These are phyloP conservation scores for Oasisia sp. DNA, from an alignment of 2,888 invertebrate genomes.

Conservation along the genomic window DNA sequence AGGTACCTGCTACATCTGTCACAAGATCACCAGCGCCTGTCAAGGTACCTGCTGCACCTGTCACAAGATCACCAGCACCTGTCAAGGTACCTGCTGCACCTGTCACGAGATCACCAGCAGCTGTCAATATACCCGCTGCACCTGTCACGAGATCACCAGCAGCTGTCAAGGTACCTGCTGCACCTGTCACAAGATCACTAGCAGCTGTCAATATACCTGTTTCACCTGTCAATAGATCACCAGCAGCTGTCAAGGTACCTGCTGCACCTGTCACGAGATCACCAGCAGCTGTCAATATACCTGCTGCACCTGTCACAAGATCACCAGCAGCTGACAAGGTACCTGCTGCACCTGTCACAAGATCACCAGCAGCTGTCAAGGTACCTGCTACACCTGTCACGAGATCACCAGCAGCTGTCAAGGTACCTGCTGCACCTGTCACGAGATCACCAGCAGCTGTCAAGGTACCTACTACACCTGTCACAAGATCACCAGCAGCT, in stretches of 20 bases:
- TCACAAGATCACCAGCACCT: too few species aligned
- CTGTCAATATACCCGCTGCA: too few species aligned
- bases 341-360: background rate
- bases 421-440: background rate
- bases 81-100: too few species aligned
- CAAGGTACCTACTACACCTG: background rate
- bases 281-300: background rate
- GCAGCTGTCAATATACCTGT: background rate
- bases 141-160: too few species aligned
- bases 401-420: background rate
- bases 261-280: background rate
- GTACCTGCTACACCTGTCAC: background rate
- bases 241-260: background rate
- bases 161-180: too few species aligned
- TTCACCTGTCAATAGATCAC: background rate
- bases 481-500: background rate
- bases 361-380: background rate
- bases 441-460: background rate
- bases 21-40: too few species aligned
- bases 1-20: too few species aligned
- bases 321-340: background rate
- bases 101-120: too few species aligned
- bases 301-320: background rate
- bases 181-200: too few species aligned
- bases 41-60: too few species aligned